These are phyloP conservation scores for Naja naja DNA, from an alignment of 2,113 vertebrate species.

Conservation along the genomic window DNA sequence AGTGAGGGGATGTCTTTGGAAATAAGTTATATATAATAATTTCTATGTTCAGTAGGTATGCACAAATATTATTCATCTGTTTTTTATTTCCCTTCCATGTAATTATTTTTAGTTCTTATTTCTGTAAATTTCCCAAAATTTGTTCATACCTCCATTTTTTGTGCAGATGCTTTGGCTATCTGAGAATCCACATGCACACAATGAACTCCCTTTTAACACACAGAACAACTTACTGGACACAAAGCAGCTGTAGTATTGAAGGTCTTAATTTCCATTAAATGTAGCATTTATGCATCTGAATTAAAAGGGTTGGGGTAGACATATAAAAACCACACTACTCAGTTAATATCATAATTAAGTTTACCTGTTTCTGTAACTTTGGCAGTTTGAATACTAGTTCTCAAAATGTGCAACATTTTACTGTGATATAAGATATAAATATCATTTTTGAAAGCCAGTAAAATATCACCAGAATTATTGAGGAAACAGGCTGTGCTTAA, in stretches of 20 bases:
- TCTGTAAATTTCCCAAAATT: not conserved
- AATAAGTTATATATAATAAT: not conserved
- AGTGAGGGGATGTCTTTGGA: not conserved
- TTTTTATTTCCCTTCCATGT: not conserved
- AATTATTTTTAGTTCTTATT: not conserved
- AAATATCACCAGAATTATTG: slow-evolving; percentile 38
- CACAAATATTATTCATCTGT: not conserved
- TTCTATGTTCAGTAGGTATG: not conserved
- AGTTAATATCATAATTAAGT: not conserved
- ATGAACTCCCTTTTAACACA: not conserved
- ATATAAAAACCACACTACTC: not conserved
- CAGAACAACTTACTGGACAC: not conserved
- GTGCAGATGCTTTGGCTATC: not conserved
- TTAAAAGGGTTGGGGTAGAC: not conserved
- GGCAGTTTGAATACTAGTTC: slow-evolving; percentile 11
- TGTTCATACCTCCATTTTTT: not conserved
- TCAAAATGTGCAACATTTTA: slow-evolving; percentile 20
- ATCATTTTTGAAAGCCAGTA: slow-evolving; percentile 43
- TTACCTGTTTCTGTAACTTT: slow-evolving; percentile 16
- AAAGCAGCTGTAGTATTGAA: not conserved
- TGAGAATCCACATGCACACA: not conserved
- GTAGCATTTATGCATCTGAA: not conserved
- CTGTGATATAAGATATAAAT: slow-evolving; percentile 46
- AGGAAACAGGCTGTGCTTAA: slow-evolving; percentile 34
- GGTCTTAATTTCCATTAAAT: not conserved